These are phyloP conservation scores for Acipenser ruthenus DNA, from an alignment of 2,797 vertebrate genomes.

Conservation along the genomic window DNA sequence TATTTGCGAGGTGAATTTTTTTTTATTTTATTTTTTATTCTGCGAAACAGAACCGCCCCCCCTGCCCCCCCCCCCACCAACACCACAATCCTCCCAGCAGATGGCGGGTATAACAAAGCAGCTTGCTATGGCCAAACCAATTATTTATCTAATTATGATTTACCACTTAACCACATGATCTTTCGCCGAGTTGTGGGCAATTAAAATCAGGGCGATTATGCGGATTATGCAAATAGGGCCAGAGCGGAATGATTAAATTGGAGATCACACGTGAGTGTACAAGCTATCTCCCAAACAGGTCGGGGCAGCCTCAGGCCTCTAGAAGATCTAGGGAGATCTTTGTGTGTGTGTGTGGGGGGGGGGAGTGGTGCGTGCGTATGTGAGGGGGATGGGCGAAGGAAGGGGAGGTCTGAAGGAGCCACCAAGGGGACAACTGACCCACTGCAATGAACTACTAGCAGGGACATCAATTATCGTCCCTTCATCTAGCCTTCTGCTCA, in stretches of 20 bases:
- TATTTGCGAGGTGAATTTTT: constrained; percentile 44
- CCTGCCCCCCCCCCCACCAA: constrained; percentile 40
- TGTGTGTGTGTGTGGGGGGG: constrained; percentile 8
- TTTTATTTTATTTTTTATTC: constrained; percentile 22
- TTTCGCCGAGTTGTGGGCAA: constrained; percentile 77
- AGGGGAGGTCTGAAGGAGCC: background rate
- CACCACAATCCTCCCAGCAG: constrained; percentile 57
- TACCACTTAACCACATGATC: constrained; percentile 90
- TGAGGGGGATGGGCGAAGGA: too few species aligned
- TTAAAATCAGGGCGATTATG: constrained; percentile 83
- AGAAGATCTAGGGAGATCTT: background rate
- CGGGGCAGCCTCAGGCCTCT: constrained; percentile 8
- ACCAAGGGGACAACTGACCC: constrained; percentile 16
- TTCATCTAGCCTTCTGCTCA: constrained; percentile 20
- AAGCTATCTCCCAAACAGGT: constrained; percentile 39
- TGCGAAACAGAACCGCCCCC: constrained; percentile 44
- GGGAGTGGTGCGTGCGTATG: background rate
- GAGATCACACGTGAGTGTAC: constrained; percentile 54
- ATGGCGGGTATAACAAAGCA: constrained; percentile 82
- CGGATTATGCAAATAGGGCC: constrained; percentile 76
- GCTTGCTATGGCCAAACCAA: constrained; percentile 91
- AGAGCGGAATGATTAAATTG: constrained; percentile 68
- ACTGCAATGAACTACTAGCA: constrained; percentile 20
- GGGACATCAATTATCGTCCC: constrained; percentile 26
- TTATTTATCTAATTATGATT: constrained; percentile 97